Conservation (phyloP, 2,888 invertebrate genomes). For the Noctua janthina region DNA sequence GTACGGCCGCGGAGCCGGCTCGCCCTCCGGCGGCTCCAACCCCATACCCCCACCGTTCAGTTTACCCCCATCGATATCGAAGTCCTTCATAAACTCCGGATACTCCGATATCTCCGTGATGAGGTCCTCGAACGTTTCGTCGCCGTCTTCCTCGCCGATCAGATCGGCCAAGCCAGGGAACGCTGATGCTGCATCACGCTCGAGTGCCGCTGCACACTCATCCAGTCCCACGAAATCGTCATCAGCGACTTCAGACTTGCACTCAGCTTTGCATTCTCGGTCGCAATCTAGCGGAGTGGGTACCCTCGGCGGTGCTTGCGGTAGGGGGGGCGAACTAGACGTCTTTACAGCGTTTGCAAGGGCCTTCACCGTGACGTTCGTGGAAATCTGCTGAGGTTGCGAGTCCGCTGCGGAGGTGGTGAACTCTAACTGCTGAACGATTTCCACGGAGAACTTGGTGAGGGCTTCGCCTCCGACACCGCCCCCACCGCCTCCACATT, state of each 20-base stretch:
- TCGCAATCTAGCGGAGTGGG: conserved; percentile 96
- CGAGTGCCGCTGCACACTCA: conserved; percentile 95
- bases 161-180: conserved; percentile 95
- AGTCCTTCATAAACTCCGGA: conserved; percentile 95
- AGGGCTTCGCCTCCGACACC: conserved; percentile 88
- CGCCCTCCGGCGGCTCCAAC: conserved; percentile 88
- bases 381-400: conserved; percentile 97
- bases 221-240: conserved; percentile 96
- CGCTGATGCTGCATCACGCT: conserved; percentile 94
- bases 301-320: conserved; percentile 90
- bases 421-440: conserved; percentile 97
- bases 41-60: conserved; percentile 78
- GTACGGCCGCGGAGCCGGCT: conserved; percentile 86
- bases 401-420: conserved; percentile 96
- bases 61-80: conserved; percentile 91
- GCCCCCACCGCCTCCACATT: conserved; percentile 87
- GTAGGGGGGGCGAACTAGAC: conserved; percentile 84
- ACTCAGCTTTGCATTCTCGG: conserved; percentile 94
- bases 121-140: conserved; percentile 95
- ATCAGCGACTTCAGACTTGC: conserved; percentile 94
- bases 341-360: conserved; percentile 88
- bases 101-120: conserved; percentile 96
- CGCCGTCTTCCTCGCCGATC: conserved; percentile 95
- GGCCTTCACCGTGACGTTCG: conserved; percentile 96
- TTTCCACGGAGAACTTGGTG: conserved; percentile 96